phyloP scores from a whole-genome alignment of 2,797 vertebrate species.

The Austrolebias charrua region DNA sequence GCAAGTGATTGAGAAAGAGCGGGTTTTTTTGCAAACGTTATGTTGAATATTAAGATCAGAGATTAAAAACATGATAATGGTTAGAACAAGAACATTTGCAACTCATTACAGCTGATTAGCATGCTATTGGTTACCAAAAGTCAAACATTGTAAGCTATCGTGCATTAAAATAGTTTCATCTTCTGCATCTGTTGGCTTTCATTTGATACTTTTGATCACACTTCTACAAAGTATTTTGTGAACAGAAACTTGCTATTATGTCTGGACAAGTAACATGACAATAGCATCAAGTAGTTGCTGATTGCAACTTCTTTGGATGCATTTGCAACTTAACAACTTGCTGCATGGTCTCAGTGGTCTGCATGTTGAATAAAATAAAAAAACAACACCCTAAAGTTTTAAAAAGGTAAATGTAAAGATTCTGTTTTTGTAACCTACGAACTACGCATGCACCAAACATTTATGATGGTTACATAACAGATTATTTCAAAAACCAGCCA shows the following conservation, averaged over 20 bases:
- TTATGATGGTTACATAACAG: too few species aligned
- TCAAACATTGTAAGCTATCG: background rate
- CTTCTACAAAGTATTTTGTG: background rate
- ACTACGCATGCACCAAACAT: too few species aligned
- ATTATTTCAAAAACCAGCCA: too few species aligned
- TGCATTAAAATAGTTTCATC: background rate
- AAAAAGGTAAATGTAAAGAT: background rate
- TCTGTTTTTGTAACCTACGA: too few species aligned
- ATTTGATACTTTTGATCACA: background rate
- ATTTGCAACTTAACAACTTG: background rate
- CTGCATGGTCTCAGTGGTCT: too few species aligned
- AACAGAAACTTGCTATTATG: background rate
- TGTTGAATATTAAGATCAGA: background rate
- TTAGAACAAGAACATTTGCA: conserved; percentile 1
- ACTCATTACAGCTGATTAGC: background rate
- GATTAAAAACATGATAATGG: background rate
- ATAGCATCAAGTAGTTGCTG: background rate
- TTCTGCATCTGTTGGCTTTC: background rate
- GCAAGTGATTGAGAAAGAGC: background rate
- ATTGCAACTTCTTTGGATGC: background rate
- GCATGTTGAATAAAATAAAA: background rate
- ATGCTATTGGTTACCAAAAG: background rate
- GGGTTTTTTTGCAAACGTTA: background rate
- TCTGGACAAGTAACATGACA: background rate
- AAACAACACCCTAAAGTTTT: background rate